Conservation (phyloP, 2,113 vertebrate genomes). For the Heterocephalus glaber region DNA sequence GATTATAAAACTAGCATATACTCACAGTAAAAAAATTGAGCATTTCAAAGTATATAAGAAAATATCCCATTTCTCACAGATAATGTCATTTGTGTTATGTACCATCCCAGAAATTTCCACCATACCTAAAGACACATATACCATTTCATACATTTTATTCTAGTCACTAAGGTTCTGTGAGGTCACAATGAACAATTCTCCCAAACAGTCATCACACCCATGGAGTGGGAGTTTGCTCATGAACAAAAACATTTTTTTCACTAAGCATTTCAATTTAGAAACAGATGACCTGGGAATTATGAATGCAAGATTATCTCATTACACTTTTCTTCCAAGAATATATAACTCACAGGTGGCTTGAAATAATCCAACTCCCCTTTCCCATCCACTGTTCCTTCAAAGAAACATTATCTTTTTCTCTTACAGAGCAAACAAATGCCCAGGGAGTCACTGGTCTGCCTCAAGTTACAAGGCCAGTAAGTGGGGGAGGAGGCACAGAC, state of each 20-base stretch:
- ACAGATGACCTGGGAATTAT: not conserved
- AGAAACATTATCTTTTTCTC: not conserved
- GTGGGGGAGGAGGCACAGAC: not conserved
- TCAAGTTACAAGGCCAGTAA: not conserved
- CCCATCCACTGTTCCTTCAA: not conserved
- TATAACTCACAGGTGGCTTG: not conserved
- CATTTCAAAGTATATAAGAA: constrained; percentile 25
- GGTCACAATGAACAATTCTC: not conserved
- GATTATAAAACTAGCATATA: not conserved
- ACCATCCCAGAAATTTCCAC: constrained; percentile 19
- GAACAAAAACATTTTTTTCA: not conserved
- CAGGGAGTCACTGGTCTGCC: not conserved
- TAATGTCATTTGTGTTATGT: not conserved
- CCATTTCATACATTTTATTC: not conserved
- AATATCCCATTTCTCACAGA: not conserved
- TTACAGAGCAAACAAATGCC: not conserved
- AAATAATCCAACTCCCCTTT: not conserved
- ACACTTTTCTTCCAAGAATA: not conserved
- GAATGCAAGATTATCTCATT: not conserved
- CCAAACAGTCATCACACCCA: not conserved
- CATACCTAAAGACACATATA: not conserved
- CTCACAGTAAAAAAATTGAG: not conserved
- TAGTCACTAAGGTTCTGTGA: not conserved
- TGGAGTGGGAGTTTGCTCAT: not conserved
- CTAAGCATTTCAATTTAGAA: not conserved